Conservation (phyloP, 2,113 vertebrate species). For the Narcine bancroftii region DNA sequence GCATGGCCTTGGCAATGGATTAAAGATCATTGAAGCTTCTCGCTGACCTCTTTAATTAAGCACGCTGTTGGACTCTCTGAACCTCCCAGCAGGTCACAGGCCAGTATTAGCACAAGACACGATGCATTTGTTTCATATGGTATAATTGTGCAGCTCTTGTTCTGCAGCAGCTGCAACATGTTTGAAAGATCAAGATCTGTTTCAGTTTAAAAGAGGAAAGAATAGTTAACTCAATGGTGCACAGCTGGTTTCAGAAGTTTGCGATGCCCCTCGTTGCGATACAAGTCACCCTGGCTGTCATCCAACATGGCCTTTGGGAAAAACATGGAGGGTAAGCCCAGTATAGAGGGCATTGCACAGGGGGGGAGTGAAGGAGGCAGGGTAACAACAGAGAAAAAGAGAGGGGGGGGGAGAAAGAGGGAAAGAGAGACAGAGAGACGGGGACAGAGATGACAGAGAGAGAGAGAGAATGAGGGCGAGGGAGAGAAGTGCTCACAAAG, state of each 20-base stretch:
- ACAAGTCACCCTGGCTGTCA: neutral
- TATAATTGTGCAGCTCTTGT: neutral
- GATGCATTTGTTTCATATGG: neutral
- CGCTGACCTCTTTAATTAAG: slow-evolving; percentile 66
- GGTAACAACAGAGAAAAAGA: too few relatives aligned
- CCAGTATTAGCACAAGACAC: neutral
- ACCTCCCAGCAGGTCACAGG: slow-evolving; percentile 38
- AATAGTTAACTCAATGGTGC: neutral
- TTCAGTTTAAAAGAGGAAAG: neutral
- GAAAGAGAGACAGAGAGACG: neutral
- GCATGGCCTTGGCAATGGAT: neutral
- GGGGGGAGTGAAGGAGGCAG: neutral
- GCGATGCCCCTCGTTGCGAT: neutral
- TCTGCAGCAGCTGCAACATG: neutral
- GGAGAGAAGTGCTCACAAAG: too few relatives aligned
- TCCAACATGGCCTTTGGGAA: neutral
- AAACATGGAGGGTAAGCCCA: neutral
- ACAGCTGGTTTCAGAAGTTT: neutral
- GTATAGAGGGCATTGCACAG: neutral
- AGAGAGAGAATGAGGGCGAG: too few relatives aligned
- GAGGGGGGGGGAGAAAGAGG: neutral
- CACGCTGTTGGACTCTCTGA: slow-evolving; percentile 59
- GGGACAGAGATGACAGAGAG: neutral
- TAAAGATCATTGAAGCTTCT: slow-evolving; percentile 35
- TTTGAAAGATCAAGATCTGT: neutral